These are phyloP conservation scores for Mormoops blainvillei DNA, from an alignment of 2,113 vertebrate genomes.

Conservation along the genomic window DNA sequence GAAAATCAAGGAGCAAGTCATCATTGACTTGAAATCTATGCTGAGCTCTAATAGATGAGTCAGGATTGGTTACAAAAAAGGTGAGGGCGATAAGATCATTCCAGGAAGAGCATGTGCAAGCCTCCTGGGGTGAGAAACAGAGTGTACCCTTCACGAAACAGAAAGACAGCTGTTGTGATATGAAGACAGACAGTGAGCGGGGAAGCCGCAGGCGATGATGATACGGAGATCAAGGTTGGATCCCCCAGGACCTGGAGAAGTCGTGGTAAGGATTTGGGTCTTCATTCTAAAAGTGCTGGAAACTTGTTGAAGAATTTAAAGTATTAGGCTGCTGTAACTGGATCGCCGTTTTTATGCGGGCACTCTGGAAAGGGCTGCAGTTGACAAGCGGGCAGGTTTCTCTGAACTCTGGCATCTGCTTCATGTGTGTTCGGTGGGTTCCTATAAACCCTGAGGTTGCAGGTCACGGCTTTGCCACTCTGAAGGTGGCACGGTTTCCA, in stretches of 20 bases:
- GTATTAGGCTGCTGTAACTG: not conserved
- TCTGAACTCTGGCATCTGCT: not conserved
- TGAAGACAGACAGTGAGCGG: not conserved
- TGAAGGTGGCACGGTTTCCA: not conserved
- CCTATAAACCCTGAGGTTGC: not conserved
- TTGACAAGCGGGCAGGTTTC: not conserved
- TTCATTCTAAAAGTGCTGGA: not conserved
- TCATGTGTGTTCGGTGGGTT: not conserved
- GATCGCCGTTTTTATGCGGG: not conserved
- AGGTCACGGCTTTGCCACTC: not conserved
- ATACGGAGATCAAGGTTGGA: not conserved
- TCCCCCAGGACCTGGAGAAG: not conserved
- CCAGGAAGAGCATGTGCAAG: rapidly evolving
- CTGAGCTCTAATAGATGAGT: not conserved
- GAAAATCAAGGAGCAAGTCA: not conserved
- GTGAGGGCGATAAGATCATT: not conserved
- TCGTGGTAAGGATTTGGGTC: not conserved
- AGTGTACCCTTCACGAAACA: not conserved
- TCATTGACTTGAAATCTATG: not conserved
- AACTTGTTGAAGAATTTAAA: not conserved
- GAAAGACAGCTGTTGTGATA: not conserved
- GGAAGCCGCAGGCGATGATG: not conserved
- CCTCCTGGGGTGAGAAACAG: not conserved
- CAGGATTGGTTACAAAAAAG: not conserved
- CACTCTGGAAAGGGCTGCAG: not conserved